phyloP scores from a whole-genome alignment of 2,888 invertebrate species.

The Drosophila limbata region DNA sequence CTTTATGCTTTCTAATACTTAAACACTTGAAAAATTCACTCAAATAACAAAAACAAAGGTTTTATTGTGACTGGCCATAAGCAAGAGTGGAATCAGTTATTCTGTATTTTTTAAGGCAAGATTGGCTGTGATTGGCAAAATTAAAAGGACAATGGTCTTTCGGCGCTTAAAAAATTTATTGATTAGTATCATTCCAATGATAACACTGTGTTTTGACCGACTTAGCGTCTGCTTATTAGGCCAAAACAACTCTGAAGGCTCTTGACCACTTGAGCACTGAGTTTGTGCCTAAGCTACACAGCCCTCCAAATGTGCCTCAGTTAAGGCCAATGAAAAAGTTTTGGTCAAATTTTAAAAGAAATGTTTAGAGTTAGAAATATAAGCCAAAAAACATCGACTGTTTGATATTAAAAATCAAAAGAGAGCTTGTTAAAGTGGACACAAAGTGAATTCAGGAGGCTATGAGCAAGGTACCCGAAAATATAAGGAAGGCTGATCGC shows the following conservation, averaged over 20 bases:
- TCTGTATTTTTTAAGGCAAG: neutral
- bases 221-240: neutral
- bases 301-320: neutral
- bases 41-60: neutral
- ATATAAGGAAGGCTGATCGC: no score
- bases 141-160: neutral
- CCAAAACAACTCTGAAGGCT: neutral
- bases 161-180: neutral
- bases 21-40: neutral
- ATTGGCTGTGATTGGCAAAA: conserved; percentile 1
- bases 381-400: neutral
- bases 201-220: neutral
- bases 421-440: neutral
- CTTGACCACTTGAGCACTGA: neutral
- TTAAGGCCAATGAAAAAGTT: neutral
- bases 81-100: neutral
- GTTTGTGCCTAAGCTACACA: neutral
- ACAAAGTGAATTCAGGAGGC: neutral
- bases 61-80: neutral
- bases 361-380: neutral
- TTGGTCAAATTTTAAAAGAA: neutral
- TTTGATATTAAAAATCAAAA: neutral
- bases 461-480: neutral
- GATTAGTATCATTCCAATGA: neutral
- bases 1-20: neutral